Conservation (phyloP, 2,797 vertebrate genomes). For the Pangasius krempfi region DNA sequence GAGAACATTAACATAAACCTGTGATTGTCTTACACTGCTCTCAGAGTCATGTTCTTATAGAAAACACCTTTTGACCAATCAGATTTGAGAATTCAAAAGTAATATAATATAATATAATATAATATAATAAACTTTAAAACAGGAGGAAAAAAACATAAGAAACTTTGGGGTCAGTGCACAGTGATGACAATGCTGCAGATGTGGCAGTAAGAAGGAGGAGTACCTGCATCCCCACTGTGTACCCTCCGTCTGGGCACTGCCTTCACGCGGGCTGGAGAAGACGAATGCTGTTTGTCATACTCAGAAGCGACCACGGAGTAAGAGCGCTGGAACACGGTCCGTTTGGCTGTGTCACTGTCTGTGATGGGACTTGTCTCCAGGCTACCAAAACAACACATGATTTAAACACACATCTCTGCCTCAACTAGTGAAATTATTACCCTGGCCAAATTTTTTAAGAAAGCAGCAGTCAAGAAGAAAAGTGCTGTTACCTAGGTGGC, state of each 20-base stretch:
- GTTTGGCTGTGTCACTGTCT: slow-evolving; percentile 94
- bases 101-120: neutral
- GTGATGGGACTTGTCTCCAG: slow-evolving; percentile 98
- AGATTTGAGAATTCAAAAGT: neutral
- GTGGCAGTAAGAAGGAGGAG: slow-evolving; percentile 2
- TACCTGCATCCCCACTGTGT: slow-evolving; percentile 97
- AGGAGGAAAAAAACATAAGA: neutral
- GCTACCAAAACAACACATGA: slow-evolving; percentile 67
- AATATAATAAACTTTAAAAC: neutral
- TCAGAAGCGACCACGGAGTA: slow-evolving; percentile 98
- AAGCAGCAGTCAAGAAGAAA: neutral
- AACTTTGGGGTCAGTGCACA: neutral
- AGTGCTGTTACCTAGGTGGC: slow-evolving; percentile 90
- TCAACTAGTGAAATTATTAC: neutral
- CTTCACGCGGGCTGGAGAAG: slow-evolving; percentile 93
- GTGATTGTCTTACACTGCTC: neutral
- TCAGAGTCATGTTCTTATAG: neutral
- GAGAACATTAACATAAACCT: neutral
- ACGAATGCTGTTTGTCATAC: slow-evolving; percentile 97
- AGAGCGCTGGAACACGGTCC: slow-evolving; percentile 96
- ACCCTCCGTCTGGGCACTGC: slow-evolving; percentile 95
- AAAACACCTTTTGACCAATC: neutral
- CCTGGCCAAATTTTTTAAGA: neutral
- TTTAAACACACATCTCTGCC: neutral
- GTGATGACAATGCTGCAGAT: neutral